Evolutionary conservation across 2,888 invertebrate genomes (phyloP).

Genomic region (Caenorhabditis afra): DNA sequence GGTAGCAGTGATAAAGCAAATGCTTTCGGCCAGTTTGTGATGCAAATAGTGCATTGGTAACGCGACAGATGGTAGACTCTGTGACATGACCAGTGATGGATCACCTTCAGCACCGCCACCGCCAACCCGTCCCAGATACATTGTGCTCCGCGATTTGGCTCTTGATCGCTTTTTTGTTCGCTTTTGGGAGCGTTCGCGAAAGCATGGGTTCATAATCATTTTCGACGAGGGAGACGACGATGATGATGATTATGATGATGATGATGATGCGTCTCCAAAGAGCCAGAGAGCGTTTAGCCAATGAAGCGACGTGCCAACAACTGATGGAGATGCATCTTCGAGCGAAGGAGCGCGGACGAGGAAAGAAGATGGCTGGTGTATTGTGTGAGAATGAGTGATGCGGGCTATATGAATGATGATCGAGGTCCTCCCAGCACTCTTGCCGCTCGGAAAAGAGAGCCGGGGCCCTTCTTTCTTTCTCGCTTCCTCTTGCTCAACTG

Average conservation of each 20-base stretch:
- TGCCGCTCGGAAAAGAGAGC: not conserved
- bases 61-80: conserved; percentile 57
- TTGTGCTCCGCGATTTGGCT: conserved; percentile 37
- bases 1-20: conserved; percentile 56
- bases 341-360: conserved; percentile 17
- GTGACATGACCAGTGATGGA: conserved; percentile 43
- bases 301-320: conserved; percentile 29
- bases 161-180: conserved; percentile 28
- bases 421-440: conserved; percentile 11
- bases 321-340: conserved; percentile 41
- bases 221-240: not conserved
- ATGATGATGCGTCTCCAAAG: too few relatives aligned
- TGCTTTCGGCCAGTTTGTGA: conserved; percentile 60
- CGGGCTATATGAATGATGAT: conserved; percentile 57
- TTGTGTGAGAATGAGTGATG: conserved; percentile 66
- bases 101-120: conserved; percentile 3
- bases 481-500: too few relatives aligned
- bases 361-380: conserved; percentile 24
- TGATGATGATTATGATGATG: too few relatives aligned
- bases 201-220: conserved; percentile 55
- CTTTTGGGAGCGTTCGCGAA: conserved; percentile 40
- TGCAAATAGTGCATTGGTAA: conserved; percentile 61
- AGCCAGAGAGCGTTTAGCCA: not conserved
- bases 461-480: conserved; percentile 7
- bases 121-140: conserved; percentile 29